Percentiles rank a stretch among this genome's conserved stretches.
Evolutionary conservation across 1,140 invertebrate genomes (phyloP).

Genomic region (Ostrea denselamellosa): DNA sequence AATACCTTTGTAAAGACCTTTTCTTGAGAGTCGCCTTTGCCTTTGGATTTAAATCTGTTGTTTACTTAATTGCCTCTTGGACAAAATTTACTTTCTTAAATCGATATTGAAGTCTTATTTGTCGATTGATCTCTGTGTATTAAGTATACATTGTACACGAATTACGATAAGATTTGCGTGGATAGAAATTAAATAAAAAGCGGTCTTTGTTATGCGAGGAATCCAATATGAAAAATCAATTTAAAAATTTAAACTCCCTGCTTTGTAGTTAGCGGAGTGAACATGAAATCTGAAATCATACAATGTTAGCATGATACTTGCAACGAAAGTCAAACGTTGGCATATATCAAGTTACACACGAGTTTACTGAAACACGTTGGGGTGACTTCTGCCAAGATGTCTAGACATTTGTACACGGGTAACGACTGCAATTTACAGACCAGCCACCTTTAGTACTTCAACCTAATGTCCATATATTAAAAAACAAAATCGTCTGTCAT

Average conservation of each 20-base stretch:
- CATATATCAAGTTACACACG: slow-evolving; percentile 3
- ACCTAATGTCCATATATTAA: neutral
- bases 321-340: neutral
- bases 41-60: slow-evolving; percentile 33
- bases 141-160: slow-evolving; percentile 6
- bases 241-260: slow-evolving; percentile 22
- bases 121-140: slow-evolving; percentile 23
- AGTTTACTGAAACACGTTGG: slow-evolving; percentile 16
- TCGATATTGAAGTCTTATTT: slow-evolving; percentile 34
- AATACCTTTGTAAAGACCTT: neutral
- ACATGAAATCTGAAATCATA: slow-evolving; percentile 19
- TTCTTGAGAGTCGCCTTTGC: slow-evolving; percentile 7
- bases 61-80: slow-evolving; percentile 32
- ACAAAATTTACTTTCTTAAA: slow-evolving; percentile 39
- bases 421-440: neutral
- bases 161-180: slow-evolving; percentile 39
- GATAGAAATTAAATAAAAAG: slow-evolving; percentile 35
- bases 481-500: neutral
- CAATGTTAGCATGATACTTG: neutral
- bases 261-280: neutral
- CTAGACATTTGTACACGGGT: neutral
- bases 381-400: neutral
- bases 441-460: neutral
- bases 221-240: slow-evolving; percentile 37
- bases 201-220: slow-evolving; percentile 25